Evolutionary conservation across 2,113 vertebrate genomes (phyloP).

Genomic region (Dendropsophus ebraccatus): DNA sequence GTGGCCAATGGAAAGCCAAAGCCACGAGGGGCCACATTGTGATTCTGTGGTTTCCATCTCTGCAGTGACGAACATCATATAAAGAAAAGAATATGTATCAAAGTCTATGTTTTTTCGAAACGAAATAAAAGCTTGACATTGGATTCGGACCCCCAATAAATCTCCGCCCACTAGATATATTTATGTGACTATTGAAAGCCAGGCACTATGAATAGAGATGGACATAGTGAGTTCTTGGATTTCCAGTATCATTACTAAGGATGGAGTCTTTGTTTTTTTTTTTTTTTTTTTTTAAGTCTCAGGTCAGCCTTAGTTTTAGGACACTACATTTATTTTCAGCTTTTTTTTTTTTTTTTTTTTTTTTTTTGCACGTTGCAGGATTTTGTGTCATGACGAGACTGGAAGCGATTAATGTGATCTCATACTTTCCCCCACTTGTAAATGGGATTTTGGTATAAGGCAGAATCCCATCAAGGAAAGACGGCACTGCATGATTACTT

Average conservation of each 20-base stretch:
- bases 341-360: background rate
- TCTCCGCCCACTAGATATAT: no score
- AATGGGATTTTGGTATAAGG: conserved; percentile 33
- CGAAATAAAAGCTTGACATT: no score
- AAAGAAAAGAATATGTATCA: no score
- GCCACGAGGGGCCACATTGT: no score
- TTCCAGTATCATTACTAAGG: background rate
- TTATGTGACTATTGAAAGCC: no score
- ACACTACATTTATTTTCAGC: background rate
- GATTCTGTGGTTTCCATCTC: no score
- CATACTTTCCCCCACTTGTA: background rate
- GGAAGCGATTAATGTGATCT: background rate
- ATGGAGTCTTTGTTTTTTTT: background rate
- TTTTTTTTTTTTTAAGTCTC: no score
- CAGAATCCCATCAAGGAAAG: conserved; percentile 9
- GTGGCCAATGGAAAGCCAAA: no score
- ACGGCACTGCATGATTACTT: conserved; percentile 5
- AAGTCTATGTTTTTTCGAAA: no score
- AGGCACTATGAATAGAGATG: background rate
- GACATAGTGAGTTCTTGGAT: background rate
- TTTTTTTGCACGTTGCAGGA: no score
- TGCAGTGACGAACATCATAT: no score
- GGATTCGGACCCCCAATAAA: no score
- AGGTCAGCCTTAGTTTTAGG: background rate
- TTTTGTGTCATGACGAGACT: background rate